Percentiles rank a stretch among this genome's conserved stretches.
These are phyloP conservation scores for Scophthalmus maximus DNA, from an alignment of 2,113 vertebrate genomes.

Conservation along the genomic window DNA sequence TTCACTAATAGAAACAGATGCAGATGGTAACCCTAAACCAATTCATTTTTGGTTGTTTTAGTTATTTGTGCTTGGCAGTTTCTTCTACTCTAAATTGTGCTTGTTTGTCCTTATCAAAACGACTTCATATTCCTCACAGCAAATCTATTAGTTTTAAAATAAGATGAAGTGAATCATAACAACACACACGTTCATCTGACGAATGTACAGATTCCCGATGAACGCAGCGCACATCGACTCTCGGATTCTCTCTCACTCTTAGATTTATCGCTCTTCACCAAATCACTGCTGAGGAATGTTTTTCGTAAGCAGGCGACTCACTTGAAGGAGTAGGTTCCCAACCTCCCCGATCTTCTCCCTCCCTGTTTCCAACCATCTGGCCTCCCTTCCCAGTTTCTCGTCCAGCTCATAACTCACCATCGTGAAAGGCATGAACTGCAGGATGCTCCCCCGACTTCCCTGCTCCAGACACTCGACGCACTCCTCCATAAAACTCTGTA, in stretches of 20 bases:
- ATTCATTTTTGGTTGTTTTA: not conserved
- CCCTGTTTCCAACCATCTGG: slow-evolving; percentile 2
- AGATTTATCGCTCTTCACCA: no score
- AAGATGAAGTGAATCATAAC: not conserved
- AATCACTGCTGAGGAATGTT: no score
- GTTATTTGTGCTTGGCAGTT: not conserved
- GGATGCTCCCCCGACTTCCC: slow-evolving; percentile 92
- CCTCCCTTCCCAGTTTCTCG: not conserved
- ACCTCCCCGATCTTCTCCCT: slow-evolving; percentile 4
- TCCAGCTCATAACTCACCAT: slow-evolving; percentile 86
- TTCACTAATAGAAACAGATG: not conserved
- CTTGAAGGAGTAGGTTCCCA: not conserved
- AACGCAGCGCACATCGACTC: not conserved
- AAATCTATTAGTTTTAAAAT: no score
- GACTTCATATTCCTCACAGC: no score
- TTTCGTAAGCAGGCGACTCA: no score
- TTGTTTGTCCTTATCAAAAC: no score
- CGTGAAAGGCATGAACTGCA: slow-evolving; percentile 99
- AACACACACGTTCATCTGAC: no score
- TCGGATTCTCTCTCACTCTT: not conserved
- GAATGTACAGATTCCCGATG: no score
- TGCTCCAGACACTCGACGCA: slow-evolving; percentile 96
- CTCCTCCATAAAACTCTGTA: slow-evolving; percentile 98
- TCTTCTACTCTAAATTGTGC: not conserved
- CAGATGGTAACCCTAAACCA: not conserved